Conservation (phyloP, 2,113 vertebrate species). For the Scomber japonicus region DNA sequence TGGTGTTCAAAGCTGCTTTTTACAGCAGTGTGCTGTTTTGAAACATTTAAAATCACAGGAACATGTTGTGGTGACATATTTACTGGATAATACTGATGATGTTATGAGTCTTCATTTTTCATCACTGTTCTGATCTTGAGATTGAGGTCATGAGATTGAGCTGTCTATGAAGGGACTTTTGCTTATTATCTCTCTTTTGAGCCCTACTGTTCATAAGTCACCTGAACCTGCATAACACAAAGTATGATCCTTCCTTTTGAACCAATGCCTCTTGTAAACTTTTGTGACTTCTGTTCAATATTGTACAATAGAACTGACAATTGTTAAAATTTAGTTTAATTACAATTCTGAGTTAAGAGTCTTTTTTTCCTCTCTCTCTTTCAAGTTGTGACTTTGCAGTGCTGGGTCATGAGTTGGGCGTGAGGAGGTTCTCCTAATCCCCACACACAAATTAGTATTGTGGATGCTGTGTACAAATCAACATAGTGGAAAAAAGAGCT, state of each 20-base stretch:
- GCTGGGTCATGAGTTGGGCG: slow-evolving; percentile 2
- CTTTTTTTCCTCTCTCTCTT: slow-evolving; percentile 37
- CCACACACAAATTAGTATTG: neutral
- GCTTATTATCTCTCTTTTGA: slow-evolving; percentile 53
- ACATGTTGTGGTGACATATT: slow-evolving; percentile 64
- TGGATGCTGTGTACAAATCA: neutral
- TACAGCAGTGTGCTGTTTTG: slow-evolving; percentile 26
- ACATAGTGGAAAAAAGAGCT: neutral
- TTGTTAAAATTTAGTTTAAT: slow-evolving; percentile 92
- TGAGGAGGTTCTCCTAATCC: slow-evolving; percentile 25
- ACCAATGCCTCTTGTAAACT: slow-evolving; percentile 80
- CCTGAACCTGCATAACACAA: slow-evolving; percentile 54
- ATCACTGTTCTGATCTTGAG: slow-evolving; percentile 69
- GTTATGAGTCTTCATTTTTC: slow-evolving; percentile 79
- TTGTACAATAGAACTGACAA: slow-evolving; percentile 89
- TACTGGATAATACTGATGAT: slow-evolving; percentile 68
- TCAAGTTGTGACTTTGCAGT: neutral
- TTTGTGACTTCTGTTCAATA: slow-evolving; percentile 90
- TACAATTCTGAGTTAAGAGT: slow-evolving; percentile 78
- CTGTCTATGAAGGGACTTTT: slow-evolving; percentile 72
- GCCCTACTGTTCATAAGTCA: slow-evolving; percentile 46
- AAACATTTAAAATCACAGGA: slow-evolving; percentile 58
- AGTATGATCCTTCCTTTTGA: slow-evolving; percentile 70
- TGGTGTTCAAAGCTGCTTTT: slow-evolving; percentile 26
- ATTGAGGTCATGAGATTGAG: slow-evolving; percentile 69